Evolutionary conservation across 2,888 invertebrate genomes (phyloP), one percentile per base, ranked within the genome.

Genomic region (Athetis lepigone): DNA sequence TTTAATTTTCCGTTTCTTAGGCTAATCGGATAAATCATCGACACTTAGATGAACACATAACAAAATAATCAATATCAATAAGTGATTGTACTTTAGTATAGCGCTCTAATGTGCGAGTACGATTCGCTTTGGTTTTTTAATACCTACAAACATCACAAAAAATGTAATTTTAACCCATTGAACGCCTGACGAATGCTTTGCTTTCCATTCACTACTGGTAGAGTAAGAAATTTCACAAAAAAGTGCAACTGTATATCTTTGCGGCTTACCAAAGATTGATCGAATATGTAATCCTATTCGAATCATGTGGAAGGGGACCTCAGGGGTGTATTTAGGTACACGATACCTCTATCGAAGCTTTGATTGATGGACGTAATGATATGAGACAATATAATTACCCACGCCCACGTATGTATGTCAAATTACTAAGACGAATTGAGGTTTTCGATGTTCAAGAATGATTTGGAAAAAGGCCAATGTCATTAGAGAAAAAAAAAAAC

Each of bases 291-390:
- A 72, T 78, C 66, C 60, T 62, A 68, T 74, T 70, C 37, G 56
- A 63, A 64, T 68, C 65, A 62, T 69, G 60, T 73, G 73, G 73
- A 78, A 71, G 58, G 68, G 74, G 42, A 63, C 71, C 77, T 74
- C 81, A 52, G 56, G 77, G 70, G 77, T 79, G 64, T 80, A 79
- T 79, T 81, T 81, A 80, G 68, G 65, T 52, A 71, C 16, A 49
- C 42, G 65, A 49, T 59, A 43, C 43, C 47, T 59, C 58, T 66
- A 75, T 62, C 52, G 43, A n/a, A 52, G 50, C 9, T 62, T 68
- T 80, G 81, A 81, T 81, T 77, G 81, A 81, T 81, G 75, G 70
- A 54, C 50, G 51, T 33, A 61, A 66, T 68, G 54, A 65, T 49
- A 68, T 59, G 43, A 68, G 59, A 62, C 65, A 66, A 69, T 64